phyloP scores from a whole-genome alignment of 2,113 vertebrate genomes.

The Chascanopsetta lugubris region DNA sequence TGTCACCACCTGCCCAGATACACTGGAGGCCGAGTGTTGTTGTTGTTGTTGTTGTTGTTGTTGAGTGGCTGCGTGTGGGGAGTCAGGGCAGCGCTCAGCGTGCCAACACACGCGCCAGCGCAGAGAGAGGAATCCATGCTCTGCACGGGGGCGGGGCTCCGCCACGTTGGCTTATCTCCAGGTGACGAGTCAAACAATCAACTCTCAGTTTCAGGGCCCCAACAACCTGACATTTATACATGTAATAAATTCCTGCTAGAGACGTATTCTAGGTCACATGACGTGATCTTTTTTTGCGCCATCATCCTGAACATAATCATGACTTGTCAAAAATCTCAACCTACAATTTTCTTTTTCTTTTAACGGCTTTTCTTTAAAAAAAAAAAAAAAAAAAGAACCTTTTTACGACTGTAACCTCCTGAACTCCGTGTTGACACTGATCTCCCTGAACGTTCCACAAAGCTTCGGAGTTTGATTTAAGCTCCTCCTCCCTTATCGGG shows the following conservation, averaged over 20 bases:
- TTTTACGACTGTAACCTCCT: not conserved
- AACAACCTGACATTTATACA: not conserved
- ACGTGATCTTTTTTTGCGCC: not conserved
- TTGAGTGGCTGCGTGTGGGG: conserved; percentile 17
- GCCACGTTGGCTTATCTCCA: conserved; percentile 24
- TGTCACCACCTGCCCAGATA: conserved; percentile 23
- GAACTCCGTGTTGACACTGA: not conserved
- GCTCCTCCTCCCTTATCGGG: not conserved
- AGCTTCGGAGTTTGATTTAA: not conserved
- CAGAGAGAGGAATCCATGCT: conserved; percentile 54
- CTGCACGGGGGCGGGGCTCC: conserved; percentile 26
- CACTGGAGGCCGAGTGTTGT: no score
- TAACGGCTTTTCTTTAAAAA: no score
- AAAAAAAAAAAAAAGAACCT: no score
- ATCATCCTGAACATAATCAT: no score
- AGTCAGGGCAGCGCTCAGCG: conserved; percentile 21
- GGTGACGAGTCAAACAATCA: conserved; percentile 2
- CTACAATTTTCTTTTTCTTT: no score
- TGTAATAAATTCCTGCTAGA: conserved; percentile 5
- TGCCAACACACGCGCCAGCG: conserved; percentile 61
- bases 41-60: no score
- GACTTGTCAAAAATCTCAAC: no score
- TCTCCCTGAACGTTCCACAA: not conserved
- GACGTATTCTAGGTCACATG: not conserved
- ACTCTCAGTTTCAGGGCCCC: not conserved